A percentile compares a stretch with the other conserved stretches of the same genome.
These are phyloP conservation scores for Amniataba percoides DNA, from an alignment of 2,797 vertebrate genomes.

Conservation along the genomic window DNA sequence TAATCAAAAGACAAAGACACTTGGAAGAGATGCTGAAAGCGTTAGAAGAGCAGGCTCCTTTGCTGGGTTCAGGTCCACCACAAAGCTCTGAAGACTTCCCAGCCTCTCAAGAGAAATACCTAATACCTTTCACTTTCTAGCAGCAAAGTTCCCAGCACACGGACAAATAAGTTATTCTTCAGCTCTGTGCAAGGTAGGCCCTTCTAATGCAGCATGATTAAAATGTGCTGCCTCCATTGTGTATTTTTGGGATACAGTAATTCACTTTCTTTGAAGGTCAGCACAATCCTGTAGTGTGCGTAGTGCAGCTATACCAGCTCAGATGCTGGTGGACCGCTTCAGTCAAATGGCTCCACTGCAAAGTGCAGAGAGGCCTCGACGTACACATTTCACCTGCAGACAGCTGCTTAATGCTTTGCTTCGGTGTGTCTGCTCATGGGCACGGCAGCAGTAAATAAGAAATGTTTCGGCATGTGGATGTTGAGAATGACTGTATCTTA, in stretches of 20 bases:
- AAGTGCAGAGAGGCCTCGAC: conserved; percentile 1
- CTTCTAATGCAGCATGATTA: conserved; percentile 36
- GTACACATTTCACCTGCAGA: conserved; percentile 24
- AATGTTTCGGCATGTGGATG: conserved; percentile 43
- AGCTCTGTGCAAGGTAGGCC: conserved; percentile 7
- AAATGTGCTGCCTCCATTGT: conserved; percentile 38
- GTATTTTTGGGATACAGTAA: conserved; percentile 38
- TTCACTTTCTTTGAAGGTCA: conserved; percentile 43
- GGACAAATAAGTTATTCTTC: conserved; percentile 24
- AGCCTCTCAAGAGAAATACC: conserved; percentile 49
- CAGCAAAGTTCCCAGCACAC: conserved; percentile 34
- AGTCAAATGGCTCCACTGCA: conserved; percentile 24
- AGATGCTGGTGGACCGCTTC: conserved; percentile 7
- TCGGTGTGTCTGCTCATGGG: conserved; percentile 25
- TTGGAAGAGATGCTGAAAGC: conserved; percentile 26
- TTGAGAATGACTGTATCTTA: conserved; percentile 39
- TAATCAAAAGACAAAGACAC: conserved; percentile 43
- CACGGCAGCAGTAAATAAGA: conserved; percentile 39
- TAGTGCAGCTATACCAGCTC: conserved; percentile 17
- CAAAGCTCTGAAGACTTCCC: conserved; percentile 58
- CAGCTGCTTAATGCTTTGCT: conserved; percentile 39
- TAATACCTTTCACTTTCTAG: conserved; percentile 48
- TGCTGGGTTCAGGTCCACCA: conserved; percentile 21
- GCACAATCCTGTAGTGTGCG: conserved; percentile 30
- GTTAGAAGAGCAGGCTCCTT: conserved; percentile 21